Conservation (phyloP, 2,888 invertebrate genomes). For the Synanthedon andrenaeformis region DNA sequence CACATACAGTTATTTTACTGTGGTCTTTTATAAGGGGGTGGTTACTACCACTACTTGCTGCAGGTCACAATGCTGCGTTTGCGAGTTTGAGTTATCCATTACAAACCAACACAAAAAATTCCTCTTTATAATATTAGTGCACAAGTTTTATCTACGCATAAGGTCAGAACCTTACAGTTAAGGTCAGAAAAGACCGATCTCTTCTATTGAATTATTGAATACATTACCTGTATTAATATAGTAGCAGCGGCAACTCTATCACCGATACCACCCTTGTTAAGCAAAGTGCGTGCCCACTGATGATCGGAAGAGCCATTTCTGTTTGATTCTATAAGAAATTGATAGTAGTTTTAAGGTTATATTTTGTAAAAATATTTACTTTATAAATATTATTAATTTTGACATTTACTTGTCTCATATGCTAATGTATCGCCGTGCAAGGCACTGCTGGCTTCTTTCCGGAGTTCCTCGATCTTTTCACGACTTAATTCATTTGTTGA, state of each 20-base stretch:
- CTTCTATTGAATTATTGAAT: no score
- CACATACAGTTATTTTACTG: no score
- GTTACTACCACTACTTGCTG: no score
- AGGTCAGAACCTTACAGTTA: no score
- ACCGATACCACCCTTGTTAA: constrained; percentile 83
- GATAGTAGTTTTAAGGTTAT: background rate
- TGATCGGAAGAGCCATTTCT: constrained; percentile 73
- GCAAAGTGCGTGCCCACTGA: constrained; percentile 82
- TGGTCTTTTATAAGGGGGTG: no score
- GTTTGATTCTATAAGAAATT: constrained; percentile 55
- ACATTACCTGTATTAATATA: constrained; percentile 73
- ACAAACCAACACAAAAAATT: no score
- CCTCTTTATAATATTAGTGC: no score
- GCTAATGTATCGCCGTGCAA: constrained; percentile 74
- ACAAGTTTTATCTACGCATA: no score
- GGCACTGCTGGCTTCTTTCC: constrained; percentile 75
- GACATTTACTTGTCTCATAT: constrained; percentile 70
- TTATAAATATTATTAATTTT: background rate
- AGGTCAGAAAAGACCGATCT: no score
- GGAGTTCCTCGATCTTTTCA: constrained; percentile 69
- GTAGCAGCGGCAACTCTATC: constrained; percentile 90
- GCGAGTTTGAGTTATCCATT: no score
- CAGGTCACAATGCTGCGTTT: no score
- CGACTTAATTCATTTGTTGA: constrained; percentile 46
- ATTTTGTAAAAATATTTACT: background rate